phyloP scores from a whole-genome alignment of 1,140 invertebrate species.

The Chymomyza costata region DNA sequence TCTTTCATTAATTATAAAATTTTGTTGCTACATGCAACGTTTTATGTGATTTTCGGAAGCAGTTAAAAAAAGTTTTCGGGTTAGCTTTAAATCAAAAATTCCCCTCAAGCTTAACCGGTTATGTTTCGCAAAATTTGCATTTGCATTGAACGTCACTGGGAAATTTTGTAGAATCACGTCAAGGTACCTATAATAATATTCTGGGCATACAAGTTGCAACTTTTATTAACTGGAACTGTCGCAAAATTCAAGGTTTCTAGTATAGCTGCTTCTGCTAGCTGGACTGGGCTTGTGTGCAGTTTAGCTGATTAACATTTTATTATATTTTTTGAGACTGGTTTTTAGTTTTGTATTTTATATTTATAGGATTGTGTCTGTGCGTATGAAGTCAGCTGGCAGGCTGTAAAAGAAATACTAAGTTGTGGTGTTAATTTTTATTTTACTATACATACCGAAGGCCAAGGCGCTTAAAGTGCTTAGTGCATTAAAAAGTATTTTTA shows the following conservation, averaged over 20 bases:
- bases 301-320: constrained; percentile 6
- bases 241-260: too few species aligned
- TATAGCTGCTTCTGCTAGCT: constrained; percentile 31
- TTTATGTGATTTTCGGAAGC: constrained; percentile 36
- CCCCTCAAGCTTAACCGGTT: constrained; percentile 31
- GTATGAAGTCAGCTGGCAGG: constrained; percentile 11
- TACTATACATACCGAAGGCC: too few species aligned
- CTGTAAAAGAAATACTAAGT: neutral
- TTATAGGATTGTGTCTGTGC: neutral
- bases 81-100: constrained; percentile 26
- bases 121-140: constrained; percentile 14
- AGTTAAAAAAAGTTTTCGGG: constrained; percentile 4
- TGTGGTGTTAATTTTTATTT: too few species aligned
- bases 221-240: too few species aligned
- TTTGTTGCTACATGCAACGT: too few species aligned
- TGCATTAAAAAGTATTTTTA: too few species aligned
- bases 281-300: constrained; percentile 28
- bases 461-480: constrained; percentile 1
- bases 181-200: too few species aligned
- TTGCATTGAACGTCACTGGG: constrained; percentile 17
- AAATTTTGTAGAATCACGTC: constrained; percentile 28
- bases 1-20: constrained; percentile 27
- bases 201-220: too few species aligned
- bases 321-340: constrained; percentile 38
- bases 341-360: constrained; percentile 13